These are phyloP conservation scores for Lamprotornis superbus DNA, from an alignment of 2,113 vertebrate species.

Conservation along the genomic window DNA sequence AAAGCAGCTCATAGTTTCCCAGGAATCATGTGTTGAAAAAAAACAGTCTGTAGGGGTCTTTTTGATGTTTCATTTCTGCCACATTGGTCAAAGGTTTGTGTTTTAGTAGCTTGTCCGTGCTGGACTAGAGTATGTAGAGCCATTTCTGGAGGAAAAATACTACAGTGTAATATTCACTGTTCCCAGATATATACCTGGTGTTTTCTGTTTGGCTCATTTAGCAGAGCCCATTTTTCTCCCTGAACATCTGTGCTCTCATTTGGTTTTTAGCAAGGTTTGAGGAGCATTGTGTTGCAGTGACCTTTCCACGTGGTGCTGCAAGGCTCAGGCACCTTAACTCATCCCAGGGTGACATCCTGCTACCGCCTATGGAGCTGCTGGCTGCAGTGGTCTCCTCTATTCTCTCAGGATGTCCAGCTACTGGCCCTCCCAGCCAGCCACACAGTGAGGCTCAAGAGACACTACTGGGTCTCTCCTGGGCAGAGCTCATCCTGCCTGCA, in stretches of 20 bases:
- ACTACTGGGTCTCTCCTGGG: rapidly evolving
- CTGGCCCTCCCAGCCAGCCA: rapidly evolving
- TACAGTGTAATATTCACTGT: rapidly evolving
- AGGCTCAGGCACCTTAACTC: neutral
- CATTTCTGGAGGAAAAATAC: neutral
- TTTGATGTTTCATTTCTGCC: neutral
- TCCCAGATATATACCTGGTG: neutral
- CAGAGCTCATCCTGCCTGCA: neutral
- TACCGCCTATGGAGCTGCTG: rapidly evolving
- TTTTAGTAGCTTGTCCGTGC: neutral
- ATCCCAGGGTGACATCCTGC: neutral
- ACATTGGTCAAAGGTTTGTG: neutral
- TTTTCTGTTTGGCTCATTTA: neutral
- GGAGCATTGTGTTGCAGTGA: rapidly evolving
- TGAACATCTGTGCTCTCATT: rapidly evolving
- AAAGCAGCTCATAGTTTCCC: neutral
- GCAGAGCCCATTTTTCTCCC: neutral
- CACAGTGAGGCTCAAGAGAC: rapidly evolving
- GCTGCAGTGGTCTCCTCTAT: rapidly evolving
- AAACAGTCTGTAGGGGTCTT: neutral
- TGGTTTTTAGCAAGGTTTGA: neutral
- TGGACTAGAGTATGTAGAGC: neutral
- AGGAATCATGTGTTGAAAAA: neutral
- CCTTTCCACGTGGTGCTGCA: neutral
- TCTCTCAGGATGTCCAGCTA: rapidly evolving